Evolutionary conservation across 2,888 invertebrate species (phyloP).

Genomic region (Mesorhabditis spiculigera): DNA sequence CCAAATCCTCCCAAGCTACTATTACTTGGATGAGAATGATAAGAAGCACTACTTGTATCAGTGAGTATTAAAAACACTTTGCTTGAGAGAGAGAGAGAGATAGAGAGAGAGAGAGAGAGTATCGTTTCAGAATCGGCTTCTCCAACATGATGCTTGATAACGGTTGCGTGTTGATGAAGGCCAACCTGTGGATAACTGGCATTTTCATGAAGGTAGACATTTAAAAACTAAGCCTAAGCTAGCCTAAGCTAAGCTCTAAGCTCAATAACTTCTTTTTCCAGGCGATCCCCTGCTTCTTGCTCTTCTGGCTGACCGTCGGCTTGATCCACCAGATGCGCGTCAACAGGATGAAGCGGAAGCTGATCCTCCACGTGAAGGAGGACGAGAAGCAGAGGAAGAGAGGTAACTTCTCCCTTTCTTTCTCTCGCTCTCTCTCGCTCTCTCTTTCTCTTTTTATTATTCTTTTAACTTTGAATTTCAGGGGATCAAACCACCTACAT

Average conservation of each 20-base stretch:
- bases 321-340: conserved; percentile 28
- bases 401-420: no score
- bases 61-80: neutral
- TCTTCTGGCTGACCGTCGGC: conserved; percentile 36
- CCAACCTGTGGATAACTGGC: conserved; percentile 46
- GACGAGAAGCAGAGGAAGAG: conserved; percentile 21
- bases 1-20: conserved; percentile 16
- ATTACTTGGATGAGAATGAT: neutral
- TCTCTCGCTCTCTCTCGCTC: no score
- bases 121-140: conserved; percentile 35
- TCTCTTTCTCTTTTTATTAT: no score
- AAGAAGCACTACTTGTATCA: no score
- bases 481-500: conserved; percentile 71
- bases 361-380: conserved; percentile 28
- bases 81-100: neutral
- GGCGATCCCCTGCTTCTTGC: conserved; percentile 34
- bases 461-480: neutral
- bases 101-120: no score
- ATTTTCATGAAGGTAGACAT: conserved; percentile 30
- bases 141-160: conserved; percentile 35
- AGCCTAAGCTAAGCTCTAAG: neutral
- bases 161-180: conserved; percentile 37
- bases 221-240: neutral
- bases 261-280: conserved; percentile 13
- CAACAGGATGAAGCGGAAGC: conserved; percentile 32